These are phyloP conservation scores for Silurus aristotelis DNA, from an alignment of 2,797 vertebrate species.

Conservation along the genomic window DNA sequence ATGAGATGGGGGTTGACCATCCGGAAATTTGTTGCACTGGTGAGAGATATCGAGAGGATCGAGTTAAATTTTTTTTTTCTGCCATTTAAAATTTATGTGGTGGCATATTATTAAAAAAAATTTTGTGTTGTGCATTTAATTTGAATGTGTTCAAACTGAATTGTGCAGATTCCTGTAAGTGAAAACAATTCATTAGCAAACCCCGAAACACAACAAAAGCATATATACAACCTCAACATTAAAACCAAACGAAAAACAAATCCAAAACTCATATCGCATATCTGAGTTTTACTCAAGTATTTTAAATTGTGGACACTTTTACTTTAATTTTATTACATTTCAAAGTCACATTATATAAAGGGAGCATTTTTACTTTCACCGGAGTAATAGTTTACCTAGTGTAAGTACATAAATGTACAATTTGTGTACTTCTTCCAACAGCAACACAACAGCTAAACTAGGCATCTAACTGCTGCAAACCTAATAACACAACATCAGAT, in stretches of 20 bases:
- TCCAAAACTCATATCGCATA: no score
- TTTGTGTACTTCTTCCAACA: not conserved
- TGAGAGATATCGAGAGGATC: not conserved
- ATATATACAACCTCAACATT: not conserved
- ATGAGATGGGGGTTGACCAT: constrained; percentile 54
- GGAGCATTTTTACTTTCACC: no score
- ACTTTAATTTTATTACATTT: no score
- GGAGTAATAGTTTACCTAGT: no score
- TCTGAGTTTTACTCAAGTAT: no score
- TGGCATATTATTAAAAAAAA: not conserved
- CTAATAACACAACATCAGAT: no score
- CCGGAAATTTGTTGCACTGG: constrained; percentile 56
- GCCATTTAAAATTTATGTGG: not conserved
- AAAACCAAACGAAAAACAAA: not conserved
- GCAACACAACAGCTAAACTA: not conserved
- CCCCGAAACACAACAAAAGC: not conserved
- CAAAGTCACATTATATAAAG: no score
- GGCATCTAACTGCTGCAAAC: no score
- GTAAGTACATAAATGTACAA: no score
- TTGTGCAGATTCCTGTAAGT: not conserved
- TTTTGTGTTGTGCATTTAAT: not conserved
- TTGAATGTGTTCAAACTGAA: not conserved
- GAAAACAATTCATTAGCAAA: not conserved
- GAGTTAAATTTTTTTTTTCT: not conserved
- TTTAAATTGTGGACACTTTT: no score